Evolutionary conservation across 2,113 vertebrate genomes (phyloP).

Genomic region (Triplophysa dalaica): DNA sequence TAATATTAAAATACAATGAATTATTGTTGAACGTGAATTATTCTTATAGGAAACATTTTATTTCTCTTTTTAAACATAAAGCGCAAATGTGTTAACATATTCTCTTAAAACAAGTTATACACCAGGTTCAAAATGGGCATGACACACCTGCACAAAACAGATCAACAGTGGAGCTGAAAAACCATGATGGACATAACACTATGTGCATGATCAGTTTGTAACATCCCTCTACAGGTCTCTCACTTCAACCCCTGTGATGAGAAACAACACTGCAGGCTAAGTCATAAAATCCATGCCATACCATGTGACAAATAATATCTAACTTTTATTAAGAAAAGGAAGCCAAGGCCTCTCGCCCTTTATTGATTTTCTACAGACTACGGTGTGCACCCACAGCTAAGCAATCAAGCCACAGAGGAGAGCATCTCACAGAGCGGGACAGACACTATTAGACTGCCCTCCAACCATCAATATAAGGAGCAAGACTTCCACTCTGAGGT

Average conservation of each 20-base stretch:
- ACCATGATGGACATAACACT: slow-evolving; percentile 72
- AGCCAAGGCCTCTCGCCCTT: slow-evolving; percentile 84
- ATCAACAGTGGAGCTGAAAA: slow-evolving; percentile 42
- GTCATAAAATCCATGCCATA: slow-evolving; percentile 89
- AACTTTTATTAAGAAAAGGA: slow-evolving; percentile 93
- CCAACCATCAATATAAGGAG: slow-evolving; percentile 76
- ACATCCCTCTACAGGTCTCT: slow-evolving; percentile 84
- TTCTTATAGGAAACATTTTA: too few relatives aligned
- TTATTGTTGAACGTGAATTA: too few relatives aligned
- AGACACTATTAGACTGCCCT: slow-evolving; percentile 77
- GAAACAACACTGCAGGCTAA: slow-evolving; percentile 84
- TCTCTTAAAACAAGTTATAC: too few relatives aligned
- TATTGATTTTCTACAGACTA: slow-evolving; percentile 90
- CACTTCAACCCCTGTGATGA: slow-evolving; percentile 87
- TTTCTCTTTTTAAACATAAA: too few relatives aligned
- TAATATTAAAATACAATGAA: too few relatives aligned
- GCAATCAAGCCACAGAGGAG: slow-evolving; percentile 82
- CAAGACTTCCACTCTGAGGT: slow-evolving; percentile 67
- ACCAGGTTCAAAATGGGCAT: too few relatives aligned
- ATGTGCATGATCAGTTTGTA: slow-evolving; percentile 81
- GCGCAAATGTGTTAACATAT: too few relatives aligned
- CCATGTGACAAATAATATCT: slow-evolving; percentile 93
- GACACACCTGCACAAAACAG: too few relatives aligned
- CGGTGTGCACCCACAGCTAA: slow-evolving; percentile 84
- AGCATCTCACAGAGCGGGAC: slow-evolving; percentile 76